Evolutionary conservation across 2,113 vertebrate genomes (phyloP).

Genomic region (Tautogolabrus adspersus): DNA sequence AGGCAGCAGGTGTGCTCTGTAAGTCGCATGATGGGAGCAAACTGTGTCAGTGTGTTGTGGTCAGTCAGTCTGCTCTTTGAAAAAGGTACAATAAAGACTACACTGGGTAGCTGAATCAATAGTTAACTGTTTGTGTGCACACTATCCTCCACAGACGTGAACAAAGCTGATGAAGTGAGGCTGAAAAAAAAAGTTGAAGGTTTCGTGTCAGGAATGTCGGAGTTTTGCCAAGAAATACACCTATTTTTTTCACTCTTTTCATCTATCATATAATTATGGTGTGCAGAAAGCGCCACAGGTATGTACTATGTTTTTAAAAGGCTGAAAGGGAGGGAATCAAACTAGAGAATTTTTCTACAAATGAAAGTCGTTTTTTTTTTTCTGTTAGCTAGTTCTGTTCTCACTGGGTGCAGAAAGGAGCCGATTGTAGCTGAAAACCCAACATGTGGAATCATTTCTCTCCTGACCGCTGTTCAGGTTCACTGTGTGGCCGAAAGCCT

Average conservation of each 20-base stretch:
- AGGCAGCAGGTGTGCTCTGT: conserved; percentile 75
- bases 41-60: conserved; percentile 38
- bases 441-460: conserved; percentile 58
- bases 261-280: conserved; percentile 68
- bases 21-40: conserved; percentile 28
- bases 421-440: conserved; percentile 13
- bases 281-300: conserved; percentile 52
- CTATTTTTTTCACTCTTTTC: conserved; percentile 37
- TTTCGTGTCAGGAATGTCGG: conserved; percentile 64
- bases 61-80: background rate
- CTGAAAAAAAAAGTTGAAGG: conserved; percentile 47
- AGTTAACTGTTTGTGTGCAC: conserved; percentile 24
- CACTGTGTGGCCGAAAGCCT: conserved; percentile 25
- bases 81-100: conserved; percentile 19
- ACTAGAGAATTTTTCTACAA: background rate
- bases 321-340: background rate
- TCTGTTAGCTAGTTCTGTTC: conserved; percentile 6
- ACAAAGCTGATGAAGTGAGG: conserved; percentile 44
- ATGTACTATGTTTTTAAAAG: conserved; percentile 38
- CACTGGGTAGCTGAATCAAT: conserved; percentile 21
- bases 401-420: conserved; percentile 17
- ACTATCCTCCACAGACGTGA: conserved; percentile 10
- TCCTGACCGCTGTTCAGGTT: conserved; percentile 21
- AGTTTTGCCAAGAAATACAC: conserved; percentile 67
- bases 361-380: background rate